phyloP scores from a whole-genome alignment of 2,797 vertebrate genomes.

The Sebastes reedi region DNA sequence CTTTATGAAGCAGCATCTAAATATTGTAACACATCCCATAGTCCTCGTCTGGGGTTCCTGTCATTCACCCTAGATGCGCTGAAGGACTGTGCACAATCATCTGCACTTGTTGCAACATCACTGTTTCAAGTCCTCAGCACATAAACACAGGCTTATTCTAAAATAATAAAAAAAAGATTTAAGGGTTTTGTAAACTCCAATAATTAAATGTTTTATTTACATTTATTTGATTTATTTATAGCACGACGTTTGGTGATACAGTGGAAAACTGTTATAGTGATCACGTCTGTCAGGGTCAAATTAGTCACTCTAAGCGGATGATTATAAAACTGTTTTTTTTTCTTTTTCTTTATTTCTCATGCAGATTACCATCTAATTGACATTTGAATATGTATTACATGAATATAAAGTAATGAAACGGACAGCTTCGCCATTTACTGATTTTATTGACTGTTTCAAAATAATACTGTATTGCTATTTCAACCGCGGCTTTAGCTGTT shows the following conservation, averaged over 20 bases:
- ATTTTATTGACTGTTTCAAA: not conserved
- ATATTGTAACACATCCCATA: not conserved
- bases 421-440: not conserved
- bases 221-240: not conserved
- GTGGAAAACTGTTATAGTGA: not conserved
- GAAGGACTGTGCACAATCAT: not conserved
- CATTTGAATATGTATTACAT: not conserved
- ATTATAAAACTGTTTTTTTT: no score
- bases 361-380: not conserved
- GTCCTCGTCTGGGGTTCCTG: not conserved
- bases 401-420: not conserved
- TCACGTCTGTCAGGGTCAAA: no score
- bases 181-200: not conserved
- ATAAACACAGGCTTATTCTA: not conserved
- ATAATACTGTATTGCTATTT: not conserved
- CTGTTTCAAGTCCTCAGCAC: not conserved
- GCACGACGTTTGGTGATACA: not conserved
- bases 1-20: not conserved
- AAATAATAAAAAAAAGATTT: not conserved
- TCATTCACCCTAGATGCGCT: not conserved
- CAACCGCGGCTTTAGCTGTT: not conserved
- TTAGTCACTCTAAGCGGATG: no score
- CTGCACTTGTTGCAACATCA: not conserved
- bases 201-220: not conserved
- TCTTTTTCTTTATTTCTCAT: not conserved